These are phyloP conservation scores for Myopa testacea DNA, from an alignment of 2,888 invertebrate genomes.

Conservation along the genomic window DNA sequence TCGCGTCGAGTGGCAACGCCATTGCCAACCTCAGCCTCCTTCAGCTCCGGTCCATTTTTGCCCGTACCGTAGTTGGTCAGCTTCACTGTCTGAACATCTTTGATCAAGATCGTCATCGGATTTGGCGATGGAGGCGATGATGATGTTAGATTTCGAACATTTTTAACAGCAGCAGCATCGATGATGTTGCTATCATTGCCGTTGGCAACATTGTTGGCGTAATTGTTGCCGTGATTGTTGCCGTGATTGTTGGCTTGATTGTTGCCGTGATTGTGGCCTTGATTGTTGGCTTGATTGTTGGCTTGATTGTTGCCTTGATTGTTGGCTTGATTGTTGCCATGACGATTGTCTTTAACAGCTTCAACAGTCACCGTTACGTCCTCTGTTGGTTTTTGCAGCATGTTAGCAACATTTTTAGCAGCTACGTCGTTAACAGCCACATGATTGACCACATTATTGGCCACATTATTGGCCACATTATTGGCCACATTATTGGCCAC, in stretches of 20 bases:
- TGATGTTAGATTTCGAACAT: neutral
- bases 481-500: conserved; percentile 8
- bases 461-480: conserved; percentile 10
- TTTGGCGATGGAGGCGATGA: neutral
- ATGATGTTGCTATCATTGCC: neutral
- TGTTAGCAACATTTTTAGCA: neutral
- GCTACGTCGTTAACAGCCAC: neutral
- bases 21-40: neutral
- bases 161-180: neutral
- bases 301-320: no score
- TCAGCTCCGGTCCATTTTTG: neutral
- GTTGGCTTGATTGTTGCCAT: no score
- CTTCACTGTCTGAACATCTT: neutral
- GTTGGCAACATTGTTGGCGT: conserved; percentile 3
- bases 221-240: neutral
- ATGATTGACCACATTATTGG: conserved; percentile 6
- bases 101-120: neutral
- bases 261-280: neutral
- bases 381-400: no score
- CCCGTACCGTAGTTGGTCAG: neutral
- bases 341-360: neutral
- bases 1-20: neutral
- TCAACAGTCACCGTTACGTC: neutral
- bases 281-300: no score
- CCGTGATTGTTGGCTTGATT: neutral